Evolutionary conservation across 2,888 invertebrate genomes (phyloP), one percentile per base, ranked within the genome.

Genomic region (Eilema depressum): DNA sequence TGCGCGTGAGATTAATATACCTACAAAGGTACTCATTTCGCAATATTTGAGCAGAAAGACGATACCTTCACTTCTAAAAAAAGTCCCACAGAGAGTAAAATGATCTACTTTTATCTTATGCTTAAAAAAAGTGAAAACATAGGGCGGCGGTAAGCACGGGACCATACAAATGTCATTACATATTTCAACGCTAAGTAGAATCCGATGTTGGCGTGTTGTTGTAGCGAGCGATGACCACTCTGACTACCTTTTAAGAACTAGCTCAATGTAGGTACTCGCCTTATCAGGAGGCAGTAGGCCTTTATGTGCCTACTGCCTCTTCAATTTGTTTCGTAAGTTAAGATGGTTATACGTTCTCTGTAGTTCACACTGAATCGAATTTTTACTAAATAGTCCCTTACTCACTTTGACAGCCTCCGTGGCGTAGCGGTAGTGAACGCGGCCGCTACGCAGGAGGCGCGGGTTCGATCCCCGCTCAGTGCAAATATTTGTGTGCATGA

Each of bases 111-210:
- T 57, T 25, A 14, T 23, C 10, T 11, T 59, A 25, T 59, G 3
- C 26, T 4, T 25, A 8, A 26, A 17, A 25, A 41, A 5, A 63
- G 23, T 20, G 26, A 0, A 37, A 63, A 10, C 11, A 1, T 17
- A 23, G n/a, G n/a, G 23, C 4, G 10, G 60, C 30, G 28, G 17
- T 30, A 14, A 65, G n/a, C 11, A 33, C 81, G 81, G 78, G 85
- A 83, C 81, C 79, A 84, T 89, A 88, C 70, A 78, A 74, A 78
- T 76, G 82, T 84, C 88, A 91, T 89, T 85, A 91, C 91, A 93
- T 89, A 91, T 89, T 88, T 92, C 91, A 92, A 88, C 87, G 89
- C 91, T 95, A 94, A 95, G 94, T 95, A 95, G 92, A 93, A 92
- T 93, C 80, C 88, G 87, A 85, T 95, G 93, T 93, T 78, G 83